phyloP scores from a whole-genome alignment of 2,113 vertebrate genomes.

The Centropus unirufus region DNA sequence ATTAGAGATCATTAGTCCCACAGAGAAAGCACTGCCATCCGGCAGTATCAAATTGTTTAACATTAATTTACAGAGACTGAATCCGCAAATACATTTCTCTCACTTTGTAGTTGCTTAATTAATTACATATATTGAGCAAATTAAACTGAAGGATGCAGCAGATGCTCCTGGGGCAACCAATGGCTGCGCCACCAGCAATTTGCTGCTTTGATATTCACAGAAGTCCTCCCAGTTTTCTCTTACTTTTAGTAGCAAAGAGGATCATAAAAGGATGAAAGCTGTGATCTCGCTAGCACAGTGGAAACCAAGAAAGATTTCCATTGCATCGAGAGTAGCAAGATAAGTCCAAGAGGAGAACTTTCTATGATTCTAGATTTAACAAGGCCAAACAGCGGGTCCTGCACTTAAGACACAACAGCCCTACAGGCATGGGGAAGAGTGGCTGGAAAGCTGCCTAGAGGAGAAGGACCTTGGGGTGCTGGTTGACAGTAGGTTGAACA shows the following conservation, averaged over 20 bases:
- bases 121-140: slow-evolving; percentile 55
- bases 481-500: too few species aligned
- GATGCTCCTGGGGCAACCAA: not conserved
- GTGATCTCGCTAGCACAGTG: not conserved
- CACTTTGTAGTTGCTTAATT: slow-evolving; percentile 42
- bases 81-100: slow-evolving; percentile 47
- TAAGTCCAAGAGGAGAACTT: not conserved
- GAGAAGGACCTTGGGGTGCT: too few species aligned
- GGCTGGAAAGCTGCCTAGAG: too few species aligned
- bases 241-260: not conserved
- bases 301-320: not conserved
- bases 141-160: slow-evolving; percentile 1
- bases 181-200: slow-evolving; percentile 7
- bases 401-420: too few species aligned
- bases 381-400: too few species aligned
- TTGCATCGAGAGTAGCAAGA: not conserved
- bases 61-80: slow-evolving; percentile 10
- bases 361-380: too few species aligned
- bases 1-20: slow-evolving; percentile 28
- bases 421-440: too few species aligned
- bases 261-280: not conserved
- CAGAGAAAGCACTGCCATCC: not conserved
- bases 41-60: slow-evolving; percentile 30
- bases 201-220: not conserved
- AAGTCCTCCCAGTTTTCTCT: not conserved